Conservation (phyloP, 2,113 vertebrate species). For the Ictalurus punctatus region DNA sequence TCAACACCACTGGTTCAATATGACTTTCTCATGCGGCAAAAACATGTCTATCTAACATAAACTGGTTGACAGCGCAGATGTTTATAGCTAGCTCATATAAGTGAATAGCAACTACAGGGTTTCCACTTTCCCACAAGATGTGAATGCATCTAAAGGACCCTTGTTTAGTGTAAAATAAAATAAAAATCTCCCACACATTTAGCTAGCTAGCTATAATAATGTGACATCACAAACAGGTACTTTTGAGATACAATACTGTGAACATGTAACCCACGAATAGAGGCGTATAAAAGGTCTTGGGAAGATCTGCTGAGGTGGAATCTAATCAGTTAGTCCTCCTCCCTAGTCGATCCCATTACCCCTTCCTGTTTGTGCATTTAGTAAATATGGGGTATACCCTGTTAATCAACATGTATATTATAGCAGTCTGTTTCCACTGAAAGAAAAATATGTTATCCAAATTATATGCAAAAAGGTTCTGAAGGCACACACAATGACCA, state of each 20-base stretch:
- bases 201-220: not conserved
- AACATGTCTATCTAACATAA: not conserved
- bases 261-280: not conserved
- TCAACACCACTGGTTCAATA: not conserved
- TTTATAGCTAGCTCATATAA: not conserved
- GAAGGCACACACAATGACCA: not conserved
- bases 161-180: not conserved
- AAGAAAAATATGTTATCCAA: not conserved
- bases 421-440: not conserved
- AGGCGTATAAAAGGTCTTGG: not conserved
- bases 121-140: not conserved
- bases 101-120: not conserved
- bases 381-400: not conserved
- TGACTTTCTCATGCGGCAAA: not conserved
- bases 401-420: not conserved
- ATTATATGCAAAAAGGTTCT: not conserved
- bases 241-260: not conserved
- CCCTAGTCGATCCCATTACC: not conserved
- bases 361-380: not conserved
- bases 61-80: not conserved
- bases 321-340: not conserved
- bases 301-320: not conserved
- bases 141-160: not conserved
- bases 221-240: not conserved
- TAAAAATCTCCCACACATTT: not conserved